Evolutionary conservation across 2,797 vertebrate genomes (phyloP).

Genomic region (Halcyon badia): DNA sequence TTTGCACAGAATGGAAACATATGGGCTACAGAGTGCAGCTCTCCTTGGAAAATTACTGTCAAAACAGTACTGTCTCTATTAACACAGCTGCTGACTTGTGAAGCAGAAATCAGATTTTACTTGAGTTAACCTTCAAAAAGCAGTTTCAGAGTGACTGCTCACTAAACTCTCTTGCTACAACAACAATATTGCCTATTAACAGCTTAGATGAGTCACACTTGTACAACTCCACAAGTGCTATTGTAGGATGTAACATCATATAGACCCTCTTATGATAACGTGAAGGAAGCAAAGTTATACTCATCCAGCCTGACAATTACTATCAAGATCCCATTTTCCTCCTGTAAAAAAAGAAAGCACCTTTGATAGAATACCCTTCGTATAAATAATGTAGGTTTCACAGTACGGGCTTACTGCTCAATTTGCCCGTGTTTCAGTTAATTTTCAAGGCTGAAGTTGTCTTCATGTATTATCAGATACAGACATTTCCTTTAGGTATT

Average conservation of each 20-base stretch:
- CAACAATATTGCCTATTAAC: background rate
- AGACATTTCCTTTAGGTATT: background rate
- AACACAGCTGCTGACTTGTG: constrained; percentile 23
- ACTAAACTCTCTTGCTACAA: background rate
- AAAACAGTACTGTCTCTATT: constrained; percentile 37
- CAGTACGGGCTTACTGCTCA: background rate
- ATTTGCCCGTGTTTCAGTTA: background rate
- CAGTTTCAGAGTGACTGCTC: background rate
- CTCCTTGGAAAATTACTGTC: constrained; percentile 49
- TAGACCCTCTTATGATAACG: accelerated
- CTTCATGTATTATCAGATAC: background rate
- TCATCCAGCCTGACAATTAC: background rate
- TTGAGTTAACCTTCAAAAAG: constrained; percentile 15
- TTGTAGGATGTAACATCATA: background rate
- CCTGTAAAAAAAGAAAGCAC: background rate
- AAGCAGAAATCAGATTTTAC: constrained; percentile 22
- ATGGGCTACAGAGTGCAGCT: background rate
- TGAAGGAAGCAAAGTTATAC: background rate
- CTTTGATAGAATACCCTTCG: background rate
- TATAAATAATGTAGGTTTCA: background rate
- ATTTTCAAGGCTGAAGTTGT: background rate
- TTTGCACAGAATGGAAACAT: constrained; percentile 33
- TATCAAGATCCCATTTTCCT: background rate
- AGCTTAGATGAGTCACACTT: background rate
- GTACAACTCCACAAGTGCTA: background rate